Conservation (phyloP, 1,140 invertebrate genomes). For the Physella acuta region DNA sequence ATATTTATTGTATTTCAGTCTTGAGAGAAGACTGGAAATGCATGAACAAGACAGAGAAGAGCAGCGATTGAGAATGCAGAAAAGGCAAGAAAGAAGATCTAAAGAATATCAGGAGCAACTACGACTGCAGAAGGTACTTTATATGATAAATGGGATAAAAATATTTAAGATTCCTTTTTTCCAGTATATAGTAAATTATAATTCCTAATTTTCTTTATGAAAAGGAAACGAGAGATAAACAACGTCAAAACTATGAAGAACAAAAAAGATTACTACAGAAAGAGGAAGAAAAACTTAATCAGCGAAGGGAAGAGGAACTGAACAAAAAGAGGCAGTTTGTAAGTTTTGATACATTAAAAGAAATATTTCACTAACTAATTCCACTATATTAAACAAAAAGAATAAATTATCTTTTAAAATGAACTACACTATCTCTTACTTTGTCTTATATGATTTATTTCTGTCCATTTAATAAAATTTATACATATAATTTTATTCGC, state of each 20-base stretch:
- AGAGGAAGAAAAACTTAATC: conserved; percentile 51
- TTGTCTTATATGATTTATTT: too few relatives aligned
- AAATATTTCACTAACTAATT: too few relatives aligned
- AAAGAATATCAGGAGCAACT: conserved; percentile 52
- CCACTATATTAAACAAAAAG: too few relatives aligned
- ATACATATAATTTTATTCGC: too few relatives aligned
- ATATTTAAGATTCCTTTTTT: too few relatives aligned
- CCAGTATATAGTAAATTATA: too few relatives aligned
- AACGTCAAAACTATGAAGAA: conserved; percentile 52
- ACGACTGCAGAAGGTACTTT: conserved; percentile 51
- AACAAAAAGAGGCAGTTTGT: conserved; percentile 52
- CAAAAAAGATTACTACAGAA: conserved; percentile 43
- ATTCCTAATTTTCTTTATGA: too few relatives aligned
- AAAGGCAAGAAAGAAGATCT: conserved; percentile 45
- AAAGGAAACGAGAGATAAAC: conserved; percentile 56
- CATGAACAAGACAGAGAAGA: conserved; percentile 55
- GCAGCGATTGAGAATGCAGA: conserved; percentile 42
- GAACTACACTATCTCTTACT: too few relatives aligned
- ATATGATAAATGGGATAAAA: too few relatives aligned
- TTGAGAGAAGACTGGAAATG: conserved; percentile 51
- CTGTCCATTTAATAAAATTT: too few relatives aligned
- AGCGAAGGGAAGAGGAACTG: conserved; percentile 48
- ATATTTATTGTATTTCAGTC: conserved; percentile 38
- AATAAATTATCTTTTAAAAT: too few relatives aligned
- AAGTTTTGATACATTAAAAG: too few relatives aligned